Base-by-base conservation (phyloP, 2,888 invertebrate species). In the Furcula furcula region DNA sequence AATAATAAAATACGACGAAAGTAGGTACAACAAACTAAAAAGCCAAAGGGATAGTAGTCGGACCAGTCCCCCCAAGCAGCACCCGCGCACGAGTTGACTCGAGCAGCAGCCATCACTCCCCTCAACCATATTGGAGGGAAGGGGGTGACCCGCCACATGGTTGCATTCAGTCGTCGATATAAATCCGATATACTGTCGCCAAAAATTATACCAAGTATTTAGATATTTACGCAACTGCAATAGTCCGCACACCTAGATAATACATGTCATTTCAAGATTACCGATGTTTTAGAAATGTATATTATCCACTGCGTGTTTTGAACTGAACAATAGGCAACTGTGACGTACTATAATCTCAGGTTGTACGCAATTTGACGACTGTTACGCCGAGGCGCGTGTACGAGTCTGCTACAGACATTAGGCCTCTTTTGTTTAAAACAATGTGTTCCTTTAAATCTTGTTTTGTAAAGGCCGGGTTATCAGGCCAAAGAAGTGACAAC, bases 181-280 rank as follows among this genome's bases (percentile, higher is more conserved):
- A n/a, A n/a, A n/a, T n/a, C n/a, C n/a, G n/a, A n/a, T n/a, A n/a
- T n/a, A n/a, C n/a, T n/a, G n/a, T n/a, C n/a, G n/a, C n/a, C n/a
- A n/a, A n/a, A n/a, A n/a, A n/a, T n/a, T n/a, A n/a, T n/a, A 7
- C 21, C 7, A 21, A 7, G 7, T 7, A 21, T 7, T 25, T 13
- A 13, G 7, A 6, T 6, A 4, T 15, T 23, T 7, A 23, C 42
- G 39, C 56, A 45, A 40, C 26, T 19, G 25, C 44, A 39, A 34
- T 40, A 15, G 31, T 21, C 36, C 31, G 28, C 21, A 4, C 30
- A 35, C 32, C 31, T 28, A 10, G 16, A 45, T 51, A 48, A 55
- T 49, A 37, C 39, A n/a, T 43, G 57, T 53, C 54, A 56, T 26
- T 31, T 25, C 25, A 38, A 56, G 42, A 35, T n/a, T 16, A 9